Base-by-base conservation (phyloP, 1,140 invertebrate species). In the Brachionus rotundiformis region DNA sequence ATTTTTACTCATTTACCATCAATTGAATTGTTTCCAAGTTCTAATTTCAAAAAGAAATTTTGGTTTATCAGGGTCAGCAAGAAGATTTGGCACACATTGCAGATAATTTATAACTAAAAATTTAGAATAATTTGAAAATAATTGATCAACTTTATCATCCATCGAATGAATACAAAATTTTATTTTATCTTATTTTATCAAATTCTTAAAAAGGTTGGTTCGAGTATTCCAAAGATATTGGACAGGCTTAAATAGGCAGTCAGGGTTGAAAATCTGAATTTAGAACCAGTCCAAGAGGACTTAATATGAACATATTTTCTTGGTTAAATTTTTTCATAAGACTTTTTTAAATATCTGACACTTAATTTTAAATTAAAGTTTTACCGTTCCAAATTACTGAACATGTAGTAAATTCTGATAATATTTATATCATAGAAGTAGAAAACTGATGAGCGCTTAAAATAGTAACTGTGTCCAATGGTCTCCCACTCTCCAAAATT, bases 361-460 rank as follows among this genome's bases (percentile, higher is more conserved):
- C 27, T 63, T 10, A 63, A 10, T 29, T 63, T 63, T 27, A 63
- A 27, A 27, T 63, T 29, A 29, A 63, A 63, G 25, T 63, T 63
- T 3, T 7, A 63, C 6, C 11, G 1, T 27, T 29, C 2, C 4
- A 27, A 8, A 27, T 27, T 29, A 63, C 27, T 29, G 6, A 25
- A 63, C 59, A 63, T 63, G 25, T 63, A 63, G 27, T 63, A 27
- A 27, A 63, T 63, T 5, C 59, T 19, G 3, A 63, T 13, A 2
- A 63, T 27, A 27, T 29, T 29, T 5, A 13, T 13, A 29, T 63
- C 59, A 27, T 13, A 23, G 27, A 63, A 63, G 25, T 63, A 63
- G 27, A 63, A 63, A 63, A 63, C 10, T 27, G 59, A 63, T 63
- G 23, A 25, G 27, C 59, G 59, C 25, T 63, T 63, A 31, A 63